Percentiles rank a stretch among this genome's conserved stretches.
Evolutionary conservation across 1,140 invertebrate genomes (phyloP).

Genomic region (Ceratina japonica): DNA sequence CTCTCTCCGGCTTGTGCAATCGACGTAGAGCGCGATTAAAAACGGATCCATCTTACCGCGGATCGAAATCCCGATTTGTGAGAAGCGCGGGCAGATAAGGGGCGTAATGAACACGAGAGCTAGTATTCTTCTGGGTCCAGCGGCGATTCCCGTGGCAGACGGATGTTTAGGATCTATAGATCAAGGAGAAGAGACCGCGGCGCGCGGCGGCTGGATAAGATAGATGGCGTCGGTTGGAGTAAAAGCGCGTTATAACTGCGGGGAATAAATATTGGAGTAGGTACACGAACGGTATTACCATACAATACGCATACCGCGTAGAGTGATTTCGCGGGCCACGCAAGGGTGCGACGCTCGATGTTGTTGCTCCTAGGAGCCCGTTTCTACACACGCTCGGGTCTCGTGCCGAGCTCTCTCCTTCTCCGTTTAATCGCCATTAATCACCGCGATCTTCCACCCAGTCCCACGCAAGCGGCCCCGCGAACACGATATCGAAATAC

Average conservation of each 20-base stretch:
- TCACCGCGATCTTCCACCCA: slow-evolving; percentile 62
- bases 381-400: slow-evolving; percentile 34
- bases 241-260: slow-evolving; percentile 66
- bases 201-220: slow-evolving; percentile 41
- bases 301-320: slow-evolving; percentile 69
- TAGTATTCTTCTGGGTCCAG: neutral
- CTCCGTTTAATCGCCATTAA: slow-evolving; percentile 63
- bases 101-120: no score
- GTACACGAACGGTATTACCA: slow-evolving; percentile 66
- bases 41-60: neutral
- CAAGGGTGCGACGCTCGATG: slow-evolving; percentile 65
- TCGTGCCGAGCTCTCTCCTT: slow-evolving; percentile 31
- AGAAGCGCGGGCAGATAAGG: no score
- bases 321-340: slow-evolving; percentile 61
- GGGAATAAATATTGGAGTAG: slow-evolving; percentile 68
- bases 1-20: neutral
- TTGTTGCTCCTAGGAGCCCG: slow-evolving; percentile 57
- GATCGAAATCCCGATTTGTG: neutral
- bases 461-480: slow-evolving; percentile 53
- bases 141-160: slow-evolving; percentile 20
- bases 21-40: neutral
- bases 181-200: slow-evolving; percentile 33
- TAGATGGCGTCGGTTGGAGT: slow-evolving; percentile 60
- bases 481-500: slow-evolving; percentile 60
- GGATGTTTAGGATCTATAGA: slow-evolving; percentile 37